Conservation (phyloP, 2,888 invertebrate species). For the Drosophila ochracea region DNA sequence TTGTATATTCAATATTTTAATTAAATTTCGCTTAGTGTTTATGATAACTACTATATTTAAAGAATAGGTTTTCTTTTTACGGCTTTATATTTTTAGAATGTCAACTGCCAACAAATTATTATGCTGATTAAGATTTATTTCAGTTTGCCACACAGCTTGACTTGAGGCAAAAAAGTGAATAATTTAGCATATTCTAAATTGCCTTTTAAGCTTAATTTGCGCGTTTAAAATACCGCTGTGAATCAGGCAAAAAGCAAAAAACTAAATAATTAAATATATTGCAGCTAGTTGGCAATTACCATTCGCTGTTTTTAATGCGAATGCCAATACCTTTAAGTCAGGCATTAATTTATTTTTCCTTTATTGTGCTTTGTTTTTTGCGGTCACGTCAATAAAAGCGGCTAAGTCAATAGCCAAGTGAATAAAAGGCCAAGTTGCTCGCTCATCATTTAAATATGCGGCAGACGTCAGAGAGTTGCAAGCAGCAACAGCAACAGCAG, state of each 20-base stretch:
- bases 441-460: conserved; percentile 65
- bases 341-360: conserved; percentile 18
- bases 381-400: conserved; percentile 24
- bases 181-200: not conserved
- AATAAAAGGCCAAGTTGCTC: conserved; percentile 8
- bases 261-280: conserved; percentile 4
- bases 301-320: conserved; percentile 31
- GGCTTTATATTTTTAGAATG: not conserved
- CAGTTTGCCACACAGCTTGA: not conserved
- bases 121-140: conserved; percentile 6
- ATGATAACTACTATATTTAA: not conserved
- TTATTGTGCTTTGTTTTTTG: conserved; percentile 14
- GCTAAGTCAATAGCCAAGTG: conserved; percentile 17
- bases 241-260: conserved; percentile 14
- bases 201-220: not conserved
- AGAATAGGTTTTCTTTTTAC: not conserved
- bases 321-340: conserved; percentile 33
- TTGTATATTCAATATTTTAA: not conserved
- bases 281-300: conserved; percentile 28
- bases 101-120: not conserved
- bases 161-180: not conserved
- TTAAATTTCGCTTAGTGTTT: not conserved
- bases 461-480: conserved; percentile 31
- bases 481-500: conserved; percentile 29
- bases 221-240: not conserved